A percentile compares a stretch with the other conserved stretches of the same genome.
These are phyloP conservation scores for Neuroterus valhalla DNA, from an alignment of 1,140 invertebrate genomes.

Conservation along the genomic window DNA sequence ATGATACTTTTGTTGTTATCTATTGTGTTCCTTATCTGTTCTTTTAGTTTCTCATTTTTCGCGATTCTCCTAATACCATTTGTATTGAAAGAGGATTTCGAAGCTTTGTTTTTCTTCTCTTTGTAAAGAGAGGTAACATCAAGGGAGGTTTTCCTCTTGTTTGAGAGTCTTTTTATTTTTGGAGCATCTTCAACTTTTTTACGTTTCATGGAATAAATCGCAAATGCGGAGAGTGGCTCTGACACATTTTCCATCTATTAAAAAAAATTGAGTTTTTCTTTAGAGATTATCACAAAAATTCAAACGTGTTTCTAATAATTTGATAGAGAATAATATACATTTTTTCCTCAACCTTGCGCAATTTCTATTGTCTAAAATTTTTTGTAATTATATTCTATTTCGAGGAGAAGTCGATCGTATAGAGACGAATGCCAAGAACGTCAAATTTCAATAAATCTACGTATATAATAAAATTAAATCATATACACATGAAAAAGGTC, in stretches of 20 bases:
- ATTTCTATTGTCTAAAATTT: too few species aligned
- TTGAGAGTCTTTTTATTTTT: not conserved
- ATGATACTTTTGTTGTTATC: not conserved
- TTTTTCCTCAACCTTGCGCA: too few species aligned
- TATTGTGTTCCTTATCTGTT: not conserved
- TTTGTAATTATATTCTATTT: too few species aligned
- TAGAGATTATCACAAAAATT: not conserved
- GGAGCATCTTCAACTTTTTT: slow-evolving; percentile 30
- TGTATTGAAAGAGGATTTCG: not conserved
- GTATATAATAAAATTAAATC: too few species aligned
- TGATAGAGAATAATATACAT: too few species aligned
- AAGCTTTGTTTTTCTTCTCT: not conserved
- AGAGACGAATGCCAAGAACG: too few species aligned
- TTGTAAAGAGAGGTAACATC: not conserved
- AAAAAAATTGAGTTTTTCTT: not conserved
- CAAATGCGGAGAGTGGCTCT: slow-evolving; percentile 47
- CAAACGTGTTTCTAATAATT: too few species aligned
- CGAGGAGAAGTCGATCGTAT: too few species aligned
- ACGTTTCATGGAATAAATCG: slow-evolving; percentile 43
- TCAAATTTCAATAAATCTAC: too few species aligned
- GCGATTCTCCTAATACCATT: not conserved
- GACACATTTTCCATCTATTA: slow-evolving; percentile 40
- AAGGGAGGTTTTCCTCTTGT: not conserved
- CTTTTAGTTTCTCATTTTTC: not conserved
- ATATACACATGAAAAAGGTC: too few species aligned